Evolutionary conservation across 2,888 invertebrate genomes (phyloP), one percentile per base, ranked within the genome.

Genomic region (Pandemis cinnamomeana): DNA sequence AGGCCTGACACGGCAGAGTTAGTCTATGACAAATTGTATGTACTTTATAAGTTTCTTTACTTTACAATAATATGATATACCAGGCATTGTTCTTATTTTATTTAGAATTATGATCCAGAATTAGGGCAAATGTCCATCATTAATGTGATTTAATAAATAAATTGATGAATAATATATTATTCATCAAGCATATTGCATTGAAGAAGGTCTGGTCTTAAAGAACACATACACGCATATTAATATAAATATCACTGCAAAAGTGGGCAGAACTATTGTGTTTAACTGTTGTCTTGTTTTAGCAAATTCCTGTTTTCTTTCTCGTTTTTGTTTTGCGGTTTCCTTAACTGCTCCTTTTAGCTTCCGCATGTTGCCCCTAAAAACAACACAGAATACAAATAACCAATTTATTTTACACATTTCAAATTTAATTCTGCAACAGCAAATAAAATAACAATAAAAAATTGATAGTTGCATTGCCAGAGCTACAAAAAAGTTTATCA

Each of bases 301-400:
- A 83, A 97, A 98, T 79, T 98, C 98, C 89, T 97, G 96, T 91
- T 97, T 97, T 51, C 98, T 95, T 84, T 98, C 97, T 82, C 96
- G 96, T 86, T 97, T 97, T 89, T 98, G 98, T 86, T 96, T 96
- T 11, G 96, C 96, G 0, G 96, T 97, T 92, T 98, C 97, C 91
- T 98, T 98, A 63, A 96, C 96, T 71, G 97, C 96, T 67, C 97
- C 97, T 85, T 97, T 97, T 58, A 97, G 90, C 86, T 97, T 97
- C 79, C 97, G 95, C 97, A 98, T 98, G 79, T 81, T 94, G 77
- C 42, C 75, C 67, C 87, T 88, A 81, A n/a, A 78, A 89, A 87
- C 79, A 77, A 79, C 72, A 77, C 15, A 20, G 20, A 67, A 60
- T 64, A 46, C n/a, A 62, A 73, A 71, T 7, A 15, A 15, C 15